Evolutionary conservation across 2,888 invertebrate genomes (phyloP).

Genomic region (Matsumyia berberina): DNA sequence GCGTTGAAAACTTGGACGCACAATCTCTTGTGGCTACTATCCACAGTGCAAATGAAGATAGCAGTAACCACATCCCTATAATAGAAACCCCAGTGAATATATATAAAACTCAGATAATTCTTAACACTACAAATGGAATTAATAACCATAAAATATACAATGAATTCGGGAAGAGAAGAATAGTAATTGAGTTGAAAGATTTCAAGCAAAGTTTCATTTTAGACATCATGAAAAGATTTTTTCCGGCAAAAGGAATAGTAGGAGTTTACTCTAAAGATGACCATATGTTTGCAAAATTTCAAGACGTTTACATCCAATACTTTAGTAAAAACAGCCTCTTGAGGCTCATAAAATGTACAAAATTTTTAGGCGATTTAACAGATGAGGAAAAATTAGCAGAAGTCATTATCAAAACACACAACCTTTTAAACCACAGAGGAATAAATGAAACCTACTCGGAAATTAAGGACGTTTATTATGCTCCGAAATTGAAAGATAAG

Average conservation of each 20-base stretch:
- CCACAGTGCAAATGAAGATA: too few species aligned
- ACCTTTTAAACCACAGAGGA: slow-evolving; percentile 29
- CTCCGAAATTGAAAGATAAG: too few species aligned
- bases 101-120: slow-evolving; percentile 51
- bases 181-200: not conserved
- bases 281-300: too few species aligned
- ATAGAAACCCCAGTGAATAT: slow-evolving; percentile 27
- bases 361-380: too few species aligned
- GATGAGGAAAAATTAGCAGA: slow-evolving; percentile 15
- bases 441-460: slow-evolving; percentile 41
- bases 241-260: slow-evolving; percentile 45
- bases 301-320: too few species aligned
- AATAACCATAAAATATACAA: slow-evolving; percentile 20
- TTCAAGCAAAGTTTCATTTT: not conserved
- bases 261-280: too few species aligned
- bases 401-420: slow-evolving; percentile 12
- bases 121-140: slow-evolving; percentile 40
- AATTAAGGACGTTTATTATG: too few species aligned
- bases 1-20: too few species aligned
- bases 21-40: too few species aligned
- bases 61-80: too few species aligned
- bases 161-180: slow-evolving; percentile 19
- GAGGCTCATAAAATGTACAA: too few species aligned
- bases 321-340: too few species aligned
- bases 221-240: slow-evolving; percentile 23